Percentiles rank a stretch among this genome's conserved stretches.
These are phyloP conservation scores for Rostratula benghalensis DNA, from an alignment of 2,113 vertebrate genomes.

Conservation along the genomic window DNA sequence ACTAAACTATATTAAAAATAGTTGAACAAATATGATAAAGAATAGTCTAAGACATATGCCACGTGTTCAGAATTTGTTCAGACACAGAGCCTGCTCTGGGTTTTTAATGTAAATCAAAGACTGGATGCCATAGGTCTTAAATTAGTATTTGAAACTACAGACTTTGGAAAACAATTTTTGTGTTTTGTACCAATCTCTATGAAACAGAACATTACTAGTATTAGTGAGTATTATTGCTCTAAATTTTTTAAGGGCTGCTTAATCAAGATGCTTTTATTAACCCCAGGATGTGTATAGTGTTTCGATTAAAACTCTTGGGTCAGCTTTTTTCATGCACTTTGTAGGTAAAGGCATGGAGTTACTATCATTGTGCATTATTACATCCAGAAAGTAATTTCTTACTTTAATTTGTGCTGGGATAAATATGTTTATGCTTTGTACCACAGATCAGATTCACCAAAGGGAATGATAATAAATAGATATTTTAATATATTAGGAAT, in stretches of 20 bases:
- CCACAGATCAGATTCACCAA: constrained; percentile 20
- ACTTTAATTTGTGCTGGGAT: neutral
- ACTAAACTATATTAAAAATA: neutral
- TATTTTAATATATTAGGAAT: constrained; percentile 44
- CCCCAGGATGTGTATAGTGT: neutral
- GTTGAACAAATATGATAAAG: neutral
- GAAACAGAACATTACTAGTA: neutral
- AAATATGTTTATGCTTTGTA: constrained; percentile 4
- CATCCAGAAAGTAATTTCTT: neutral
- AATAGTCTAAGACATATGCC: neutral
- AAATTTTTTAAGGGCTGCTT: neutral
- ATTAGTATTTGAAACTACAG: neutral
- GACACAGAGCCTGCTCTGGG: neutral
- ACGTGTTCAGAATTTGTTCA: neutral
- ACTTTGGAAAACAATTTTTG: neutral
- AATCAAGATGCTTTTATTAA: neutral
- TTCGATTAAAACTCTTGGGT: neutral
- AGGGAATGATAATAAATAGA: neutral
- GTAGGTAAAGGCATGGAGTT: neutral
- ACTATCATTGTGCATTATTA: neutral
- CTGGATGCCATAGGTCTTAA: neutral
- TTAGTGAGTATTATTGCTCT: neutral
- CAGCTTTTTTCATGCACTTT: neutral
- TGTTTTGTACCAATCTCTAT: neutral
- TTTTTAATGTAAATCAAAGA: neutral